phyloP scores from a whole-genome alignment of 2,888 invertebrate genomes.

The Trilocha varians region DNA sequence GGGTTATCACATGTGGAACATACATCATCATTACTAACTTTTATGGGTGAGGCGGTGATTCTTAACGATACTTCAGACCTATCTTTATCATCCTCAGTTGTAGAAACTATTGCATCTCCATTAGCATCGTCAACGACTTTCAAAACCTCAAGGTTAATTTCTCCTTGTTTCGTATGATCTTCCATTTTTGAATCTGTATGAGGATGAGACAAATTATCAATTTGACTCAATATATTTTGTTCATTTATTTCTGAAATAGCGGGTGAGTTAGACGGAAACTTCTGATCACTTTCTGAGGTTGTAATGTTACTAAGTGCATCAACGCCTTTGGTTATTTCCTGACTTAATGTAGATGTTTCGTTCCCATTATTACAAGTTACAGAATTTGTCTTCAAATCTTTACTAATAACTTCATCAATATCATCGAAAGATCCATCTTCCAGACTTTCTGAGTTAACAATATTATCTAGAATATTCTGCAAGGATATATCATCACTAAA shows the following conservation, averaged over 20 bases:
- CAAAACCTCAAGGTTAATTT: background rate
- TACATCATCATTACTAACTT: slow-evolving; percentile 14
- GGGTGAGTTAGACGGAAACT: too few species aligned
- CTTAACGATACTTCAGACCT: slow-evolving; percentile 2
- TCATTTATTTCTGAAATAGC: background rate
- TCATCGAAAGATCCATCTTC: slow-evolving; percentile 20
- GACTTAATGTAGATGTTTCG: background rate
- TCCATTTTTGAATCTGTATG: too few species aligned
- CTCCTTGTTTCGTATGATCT: background rate
- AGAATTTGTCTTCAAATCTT: slow-evolving; percentile 18
- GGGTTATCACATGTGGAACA: slow-evolving; percentile 51
- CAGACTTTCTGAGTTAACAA: slow-evolving; percentile 18
- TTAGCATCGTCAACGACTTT: slow-evolving; percentile 7
- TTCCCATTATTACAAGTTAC: background rate
- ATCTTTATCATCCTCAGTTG: slow-evolving; percentile 25
- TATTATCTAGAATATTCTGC: slow-evolving; percentile 38
- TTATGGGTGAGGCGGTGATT: slow-evolving; percentile 8
- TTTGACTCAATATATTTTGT: background rate
- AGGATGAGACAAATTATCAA: background rate
- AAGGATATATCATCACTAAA: slow-evolving; percentile 38
- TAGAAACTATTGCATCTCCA: slow-evolving; percentile 38
- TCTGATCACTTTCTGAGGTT: background rate
- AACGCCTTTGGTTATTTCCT: background rate
- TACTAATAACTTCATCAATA: slow-evolving; percentile 22
- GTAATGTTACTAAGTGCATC: background rate